Conservation (phyloP, 2,888 invertebrate genomes). For the Xestia c-nigrum region DNA sequence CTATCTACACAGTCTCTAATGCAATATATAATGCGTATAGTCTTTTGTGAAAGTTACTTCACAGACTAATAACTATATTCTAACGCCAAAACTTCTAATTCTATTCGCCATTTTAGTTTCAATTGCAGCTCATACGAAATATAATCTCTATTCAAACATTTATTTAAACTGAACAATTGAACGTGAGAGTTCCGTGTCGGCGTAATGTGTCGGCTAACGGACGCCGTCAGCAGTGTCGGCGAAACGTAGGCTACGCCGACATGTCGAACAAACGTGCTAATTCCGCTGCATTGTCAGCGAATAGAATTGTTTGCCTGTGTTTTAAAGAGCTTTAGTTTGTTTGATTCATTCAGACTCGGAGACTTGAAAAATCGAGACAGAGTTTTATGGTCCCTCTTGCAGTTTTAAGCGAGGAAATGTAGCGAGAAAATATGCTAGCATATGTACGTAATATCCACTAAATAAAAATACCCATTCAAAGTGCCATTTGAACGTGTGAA, state of each 20-base stretch:
- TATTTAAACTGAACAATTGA: slow-evolving; percentile 38
- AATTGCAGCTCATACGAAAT: slow-evolving; percentile 25
- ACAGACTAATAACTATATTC: slow-evolving; percentile 17
- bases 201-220: slow-evolving; percentile 44
- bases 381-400: slow-evolving; percentile 9
- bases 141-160: slow-evolving; percentile 45
- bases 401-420: slow-evolving; percentile 40
- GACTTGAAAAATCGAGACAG: slow-evolving; percentile 1
- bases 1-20: background rate
- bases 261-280: slow-evolving; percentile 48
- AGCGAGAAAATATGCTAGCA: slow-evolving; percentile 43
- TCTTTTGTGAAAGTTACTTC: slow-evolving; percentile 9
- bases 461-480: slow-evolving; percentile 63
- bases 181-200: slow-evolving; percentile 23
- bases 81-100: slow-evolving; percentile 21
- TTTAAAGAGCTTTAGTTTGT: slow-evolving; percentile 33
- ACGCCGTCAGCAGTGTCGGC: slow-evolving; percentile 46
- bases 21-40: background rate
- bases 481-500: slow-evolving; percentile 63
- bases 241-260: slow-evolving; percentile 38
- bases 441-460: slow-evolving; percentile 53
- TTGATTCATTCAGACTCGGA: background rate
- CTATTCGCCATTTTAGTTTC: slow-evolving; percentile 24
- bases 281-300: slow-evolving; percentile 46
- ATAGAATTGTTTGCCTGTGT: slow-evolving; percentile 45